Conservation (phyloP, 2,888 invertebrate species). For the Aphrophora alni region DNA sequence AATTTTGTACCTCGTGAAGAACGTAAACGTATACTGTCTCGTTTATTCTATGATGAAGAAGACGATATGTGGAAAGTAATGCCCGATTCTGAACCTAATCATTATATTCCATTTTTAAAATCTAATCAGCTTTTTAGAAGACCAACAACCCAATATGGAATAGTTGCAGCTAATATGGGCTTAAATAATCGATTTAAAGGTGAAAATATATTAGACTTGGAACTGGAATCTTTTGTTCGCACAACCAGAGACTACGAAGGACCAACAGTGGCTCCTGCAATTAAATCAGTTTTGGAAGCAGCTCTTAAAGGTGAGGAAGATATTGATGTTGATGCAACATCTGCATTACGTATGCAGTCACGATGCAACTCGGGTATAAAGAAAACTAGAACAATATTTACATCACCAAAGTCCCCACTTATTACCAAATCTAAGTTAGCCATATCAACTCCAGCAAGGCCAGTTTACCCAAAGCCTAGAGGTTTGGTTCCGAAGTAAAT, state of each 20-base stretch:
- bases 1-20: constrained; percentile 89
- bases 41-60: constrained; percentile 82
- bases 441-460: constrained; percentile 28
- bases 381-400: not conserved
- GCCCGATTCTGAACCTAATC: constrained; percentile 49
- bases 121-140: constrained; percentile 47
- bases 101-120: constrained; percentile 40
- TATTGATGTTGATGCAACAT: constrained; percentile 52
- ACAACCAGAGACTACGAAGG: constrained; percentile 78
- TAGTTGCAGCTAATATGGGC: constrained; percentile 61
- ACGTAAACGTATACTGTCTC: constrained; percentile 73
- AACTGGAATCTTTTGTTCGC: constrained; percentile 76
- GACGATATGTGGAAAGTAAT: constrained; percentile 74
- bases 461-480: constrained; percentile 51
- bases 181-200: constrained; percentile 42
- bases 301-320: constrained; percentile 61
- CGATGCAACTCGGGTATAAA: not conserved
- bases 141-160: constrained; percentile 66
- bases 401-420: not conserved
- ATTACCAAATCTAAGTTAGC: constrained; percentile 27
- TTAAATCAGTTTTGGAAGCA: constrained; percentile 70
- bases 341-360: constrained; percentile 29
- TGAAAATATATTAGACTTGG: constrained; percentile 77
- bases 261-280: constrained; percentile 73
- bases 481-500: constrained; percentile 52